Evolutionary conservation across 2,797 vertebrate species (phyloP).

Genomic region (Hyperoplus lanceolatus): DNA sequence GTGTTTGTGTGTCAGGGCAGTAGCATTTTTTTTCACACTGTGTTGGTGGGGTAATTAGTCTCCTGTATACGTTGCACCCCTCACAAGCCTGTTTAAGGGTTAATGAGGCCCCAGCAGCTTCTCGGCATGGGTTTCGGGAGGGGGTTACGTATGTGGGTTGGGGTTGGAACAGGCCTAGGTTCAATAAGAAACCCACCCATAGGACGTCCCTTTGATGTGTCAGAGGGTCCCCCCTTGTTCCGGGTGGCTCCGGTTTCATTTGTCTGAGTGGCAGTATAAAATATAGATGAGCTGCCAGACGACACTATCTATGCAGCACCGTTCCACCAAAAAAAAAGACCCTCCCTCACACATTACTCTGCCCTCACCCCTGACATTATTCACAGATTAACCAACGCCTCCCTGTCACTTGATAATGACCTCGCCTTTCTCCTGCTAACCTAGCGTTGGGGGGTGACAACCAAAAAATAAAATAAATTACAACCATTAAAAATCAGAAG

Average conservation of each 20-base stretch:
- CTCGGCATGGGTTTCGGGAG: constrained; percentile 88
- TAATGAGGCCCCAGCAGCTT: constrained; percentile 99
- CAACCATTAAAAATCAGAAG: constrained; percentile 36
- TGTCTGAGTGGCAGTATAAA: constrained; percentile 99
- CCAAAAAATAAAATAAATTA: too few species aligned
- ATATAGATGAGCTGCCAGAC: constrained; percentile 99
- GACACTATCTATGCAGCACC: constrained; percentile 79
- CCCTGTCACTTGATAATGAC: constrained; percentile 95
- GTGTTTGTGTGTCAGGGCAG: constrained; percentile 56
- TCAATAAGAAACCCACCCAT: constrained; percentile 99
- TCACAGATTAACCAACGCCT: constrained; percentile 91
- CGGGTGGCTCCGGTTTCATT: constrained; percentile 99
- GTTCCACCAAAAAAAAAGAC: constrained; percentile 56
- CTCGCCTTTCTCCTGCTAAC: constrained; percentile 84
- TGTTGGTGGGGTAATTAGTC: constrained; percentile 93
- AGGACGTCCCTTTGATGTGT: constrained; percentile 99
- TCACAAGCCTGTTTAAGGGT: constrained; percentile 99
- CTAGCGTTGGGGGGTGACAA: constrained; percentile 87
- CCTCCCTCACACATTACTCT: constrained; percentile 64
- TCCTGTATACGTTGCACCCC: constrained; percentile 90
- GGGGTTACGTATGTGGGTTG: constrained; percentile 84
- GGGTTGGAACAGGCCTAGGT: constrained; percentile 89
- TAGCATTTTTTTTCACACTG: constrained; percentile 68
- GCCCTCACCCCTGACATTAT: constrained; percentile 91
- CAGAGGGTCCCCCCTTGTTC: constrained; percentile 99